A percentile compares a stretch with the other conserved stretches of the same genome.
Conservation (phyloP, 2,888 invertebrate genomes). For the Allophyes oxyacanthae region DNA sequence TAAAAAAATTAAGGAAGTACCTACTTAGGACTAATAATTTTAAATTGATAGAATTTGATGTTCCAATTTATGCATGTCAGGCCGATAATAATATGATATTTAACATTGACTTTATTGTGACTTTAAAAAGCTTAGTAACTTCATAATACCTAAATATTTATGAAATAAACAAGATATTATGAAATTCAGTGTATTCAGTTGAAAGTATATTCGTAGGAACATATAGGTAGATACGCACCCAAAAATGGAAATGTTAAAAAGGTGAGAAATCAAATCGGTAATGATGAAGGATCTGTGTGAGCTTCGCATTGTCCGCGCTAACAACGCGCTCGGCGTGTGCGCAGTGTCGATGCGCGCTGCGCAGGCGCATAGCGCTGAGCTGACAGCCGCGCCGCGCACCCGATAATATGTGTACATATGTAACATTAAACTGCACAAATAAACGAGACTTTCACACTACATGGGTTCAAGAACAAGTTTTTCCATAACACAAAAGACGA, state of each 20-base stretch:
- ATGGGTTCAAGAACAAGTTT: slow-evolving; percentile 90
- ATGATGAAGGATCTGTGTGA: slow-evolving; percentile 69
- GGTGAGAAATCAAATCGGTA: slow-evolving; percentile 64
- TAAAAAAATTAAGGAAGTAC: slow-evolving; percentile 16
- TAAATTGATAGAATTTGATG: too few relatives aligned
- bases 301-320: slow-evolving; percentile 77
- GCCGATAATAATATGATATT: too few relatives aligned
- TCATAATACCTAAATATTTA: too few relatives aligned
- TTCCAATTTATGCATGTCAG: too few relatives aligned
- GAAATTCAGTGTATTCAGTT: too few relatives aligned
- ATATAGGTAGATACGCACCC: too few relatives aligned
- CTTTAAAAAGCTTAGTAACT: too few relatives aligned
- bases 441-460: slow-evolving; percentile 89
- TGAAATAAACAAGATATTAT: too few relatives aligned
- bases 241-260: slow-evolving; percentile 20
- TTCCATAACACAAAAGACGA: slow-evolving; percentile 90
- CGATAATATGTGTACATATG: slow-evolving; percentile 90
- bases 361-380: slow-evolving; percentile 59
- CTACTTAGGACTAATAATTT: too few relatives aligned
- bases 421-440: slow-evolving; percentile 89
- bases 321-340: slow-evolving; percentile 68
- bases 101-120: too few relatives aligned
- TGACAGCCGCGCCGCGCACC: slow-evolving; percentile 81
- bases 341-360: slow-evolving; percentile 58
- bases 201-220: too few relatives aligned